These are phyloP conservation scores for Peromyscus polionotus DNA, from an alignment of 2,113 vertebrate species.

Conservation along the genomic window DNA sequence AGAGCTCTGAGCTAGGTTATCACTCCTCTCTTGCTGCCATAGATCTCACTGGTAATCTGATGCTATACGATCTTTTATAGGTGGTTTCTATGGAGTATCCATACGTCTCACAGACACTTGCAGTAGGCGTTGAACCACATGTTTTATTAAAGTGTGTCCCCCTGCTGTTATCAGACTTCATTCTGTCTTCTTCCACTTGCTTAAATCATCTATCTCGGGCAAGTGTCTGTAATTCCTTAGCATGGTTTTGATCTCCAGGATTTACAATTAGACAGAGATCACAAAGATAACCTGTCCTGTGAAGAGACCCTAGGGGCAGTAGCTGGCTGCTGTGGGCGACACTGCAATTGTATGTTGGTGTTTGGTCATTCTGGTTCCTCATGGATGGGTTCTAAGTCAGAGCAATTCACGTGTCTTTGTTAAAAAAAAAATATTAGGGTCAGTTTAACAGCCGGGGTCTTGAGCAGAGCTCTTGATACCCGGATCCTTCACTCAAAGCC, in stretches of 20 bases:
- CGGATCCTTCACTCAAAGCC: not conserved
- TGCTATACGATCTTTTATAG: not conserved
- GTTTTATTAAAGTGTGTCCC: not conserved
- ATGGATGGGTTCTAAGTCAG: not conserved
- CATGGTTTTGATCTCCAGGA: not conserved
- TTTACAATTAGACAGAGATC: not conserved
- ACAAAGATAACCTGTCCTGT: slow-evolving; percentile 13
- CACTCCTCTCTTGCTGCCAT: not conserved
- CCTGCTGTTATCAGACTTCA: not conserved
- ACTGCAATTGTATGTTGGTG: not conserved
- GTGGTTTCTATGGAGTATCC: not conserved
- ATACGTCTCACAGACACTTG: not conserved
- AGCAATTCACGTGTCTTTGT: not conserved
- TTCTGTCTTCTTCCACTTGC: not conserved
- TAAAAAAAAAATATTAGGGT: not conserved
- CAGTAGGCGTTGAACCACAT: not conserved
- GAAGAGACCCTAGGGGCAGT: not conserved
- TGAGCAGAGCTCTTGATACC: not conserved
- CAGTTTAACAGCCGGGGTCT: not conserved
- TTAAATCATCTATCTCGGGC: slow-evolving; percentile 20
- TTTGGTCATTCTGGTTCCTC: not conserved
- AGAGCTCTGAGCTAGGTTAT: not conserved
- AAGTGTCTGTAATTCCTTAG: not conserved
- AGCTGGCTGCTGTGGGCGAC: not conserved
- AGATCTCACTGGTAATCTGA: not conserved